These are phyloP conservation scores for Ceratina australensis DNA, from an alignment of 1,140 invertebrate genomes.

Conservation along the genomic window DNA sequence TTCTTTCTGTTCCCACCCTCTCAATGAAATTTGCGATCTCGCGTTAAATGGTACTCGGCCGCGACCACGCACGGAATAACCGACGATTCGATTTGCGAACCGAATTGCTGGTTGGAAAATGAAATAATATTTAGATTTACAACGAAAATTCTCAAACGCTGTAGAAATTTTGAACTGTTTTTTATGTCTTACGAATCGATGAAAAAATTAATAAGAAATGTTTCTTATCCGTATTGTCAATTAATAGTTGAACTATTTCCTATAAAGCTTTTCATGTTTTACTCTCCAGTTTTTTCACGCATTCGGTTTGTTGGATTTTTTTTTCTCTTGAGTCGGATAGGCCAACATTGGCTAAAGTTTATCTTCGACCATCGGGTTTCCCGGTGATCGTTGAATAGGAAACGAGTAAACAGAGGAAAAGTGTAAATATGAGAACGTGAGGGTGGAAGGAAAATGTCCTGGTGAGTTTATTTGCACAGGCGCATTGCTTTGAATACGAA, in stretches of 20 bases:
- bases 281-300: neutral
- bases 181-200: too few relatives aligned
- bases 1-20: neutral
- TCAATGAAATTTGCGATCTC: conserved; percentile 27
- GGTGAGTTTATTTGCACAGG: neutral
- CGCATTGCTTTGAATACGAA: neutral
- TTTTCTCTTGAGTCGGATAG: neutral
- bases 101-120: conserved; percentile 7
- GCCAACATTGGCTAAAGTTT: neutral
- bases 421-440: conserved; percentile 25
- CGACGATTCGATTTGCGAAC: conserved; percentile 26
- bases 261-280: neutral
- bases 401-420: neutral
- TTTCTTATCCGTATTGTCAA: too few relatives aligned
- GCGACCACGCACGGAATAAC: conserved; percentile 4
- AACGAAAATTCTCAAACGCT: too few relatives aligned
- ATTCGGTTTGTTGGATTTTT: neutral
- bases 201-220: too few relatives aligned
- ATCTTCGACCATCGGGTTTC: conserved; percentile 7
- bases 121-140: too few relatives aligned
- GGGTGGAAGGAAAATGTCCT: neutral
- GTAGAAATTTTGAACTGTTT: too few relatives aligned
- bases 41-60: conserved; percentile 22
- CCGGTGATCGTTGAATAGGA: neutral
- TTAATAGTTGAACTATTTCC: neutral